phyloP scores from a whole-genome alignment of 2,888 invertebrate species.

The Spicauda simplicius region DNA sequence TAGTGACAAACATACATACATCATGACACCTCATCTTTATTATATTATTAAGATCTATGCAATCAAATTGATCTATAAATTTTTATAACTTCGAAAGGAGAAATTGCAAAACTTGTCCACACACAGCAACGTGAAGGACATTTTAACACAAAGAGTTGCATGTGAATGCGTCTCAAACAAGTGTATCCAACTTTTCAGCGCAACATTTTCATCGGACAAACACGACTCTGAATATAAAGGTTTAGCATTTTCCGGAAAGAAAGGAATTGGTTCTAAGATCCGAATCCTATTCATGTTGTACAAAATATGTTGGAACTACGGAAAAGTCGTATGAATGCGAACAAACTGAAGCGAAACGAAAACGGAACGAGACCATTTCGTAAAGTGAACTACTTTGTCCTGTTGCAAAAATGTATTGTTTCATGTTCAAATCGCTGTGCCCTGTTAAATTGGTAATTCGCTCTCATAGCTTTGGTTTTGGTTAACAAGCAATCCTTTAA shows the following conservation, averaged over 20 bases:
- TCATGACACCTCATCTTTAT: too few species aligned
- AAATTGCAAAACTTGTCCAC: too few species aligned
- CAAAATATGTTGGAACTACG: slow-evolving; percentile 29
- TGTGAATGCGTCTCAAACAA: background rate
- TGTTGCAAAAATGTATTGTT: background rate
- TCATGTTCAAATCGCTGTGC: background rate
- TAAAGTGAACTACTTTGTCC: slow-evolving; percentile 16
- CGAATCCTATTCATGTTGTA: slow-evolving; percentile 27
- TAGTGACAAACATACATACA: too few species aligned
- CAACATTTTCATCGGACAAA: slow-evolving; percentile 25
- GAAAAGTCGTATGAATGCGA: slow-evolving; percentile 23
- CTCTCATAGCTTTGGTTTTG: too few species aligned
- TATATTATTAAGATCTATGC: too few species aligned
- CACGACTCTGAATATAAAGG: slow-evolving; percentile 17
- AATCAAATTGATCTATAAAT: too few species aligned
- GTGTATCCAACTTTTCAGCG: slow-evolving; percentile 5
- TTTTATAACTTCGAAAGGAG: too few species aligned
- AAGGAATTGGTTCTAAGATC: slow-evolving; percentile 29
- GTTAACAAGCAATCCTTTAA: too few species aligned
- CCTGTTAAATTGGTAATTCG: background rate
- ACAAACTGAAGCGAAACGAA: slow-evolving; percentile 19
- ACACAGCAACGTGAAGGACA: background rate
- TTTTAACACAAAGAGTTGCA: background rate
- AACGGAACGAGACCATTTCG: slow-evolving; percentile 10
- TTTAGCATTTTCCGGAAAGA: slow-evolving; percentile 20